Evolutionary conservation across 1,140 invertebrate species (phyloP).

Genomic region (Drosophila yakuba): DNA sequence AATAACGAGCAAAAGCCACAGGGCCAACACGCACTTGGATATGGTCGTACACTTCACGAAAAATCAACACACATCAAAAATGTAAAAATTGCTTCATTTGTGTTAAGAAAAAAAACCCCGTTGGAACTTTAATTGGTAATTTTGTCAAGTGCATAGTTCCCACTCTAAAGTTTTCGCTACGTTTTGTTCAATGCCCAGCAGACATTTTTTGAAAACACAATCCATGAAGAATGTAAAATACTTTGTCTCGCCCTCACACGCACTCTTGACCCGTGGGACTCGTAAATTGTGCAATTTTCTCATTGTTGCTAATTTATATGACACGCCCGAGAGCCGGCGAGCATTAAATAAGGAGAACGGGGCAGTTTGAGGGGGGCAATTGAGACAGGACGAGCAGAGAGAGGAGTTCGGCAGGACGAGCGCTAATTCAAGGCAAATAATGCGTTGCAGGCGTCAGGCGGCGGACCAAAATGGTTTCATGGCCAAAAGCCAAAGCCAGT

Average conservation of each 20-base stretch:
- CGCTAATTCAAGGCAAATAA: conserved; percentile 78
- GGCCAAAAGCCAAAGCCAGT: conserved; percentile 43
- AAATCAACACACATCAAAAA: not conserved
- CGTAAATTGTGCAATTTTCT: conserved; percentile 78
- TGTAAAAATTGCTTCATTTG: not conserved
- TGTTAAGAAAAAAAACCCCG: not conserved
- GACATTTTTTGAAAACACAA: conserved; percentile 75
- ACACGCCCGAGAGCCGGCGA: conserved; percentile 40
- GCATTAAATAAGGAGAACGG: not conserved
- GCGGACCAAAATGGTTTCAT: conserved; percentile 64
- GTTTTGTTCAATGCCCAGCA: conserved; percentile 61
- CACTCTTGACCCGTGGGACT: conserved; percentile 53
- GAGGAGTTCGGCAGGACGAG: conserved; percentile 45
- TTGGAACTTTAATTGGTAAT: not conserved
- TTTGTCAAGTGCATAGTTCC: not conserved
- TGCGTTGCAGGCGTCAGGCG: conserved; percentile 55
- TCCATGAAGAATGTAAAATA: conserved; percentile 41
- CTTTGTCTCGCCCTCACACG: conserved; percentile 35
- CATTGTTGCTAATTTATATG: conserved; percentile 81
- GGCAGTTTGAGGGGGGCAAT: not conserved
- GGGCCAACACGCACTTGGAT: conserved; percentile 53
- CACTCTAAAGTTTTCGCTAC: conserved; percentile 1
- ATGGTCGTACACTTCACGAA: not conserved
- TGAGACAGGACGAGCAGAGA: not conserved
- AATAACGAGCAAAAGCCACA: conserved; percentile 75